Conservation (phyloP, 2,113 vertebrate species). For the Australoheros scitulus region DNA sequence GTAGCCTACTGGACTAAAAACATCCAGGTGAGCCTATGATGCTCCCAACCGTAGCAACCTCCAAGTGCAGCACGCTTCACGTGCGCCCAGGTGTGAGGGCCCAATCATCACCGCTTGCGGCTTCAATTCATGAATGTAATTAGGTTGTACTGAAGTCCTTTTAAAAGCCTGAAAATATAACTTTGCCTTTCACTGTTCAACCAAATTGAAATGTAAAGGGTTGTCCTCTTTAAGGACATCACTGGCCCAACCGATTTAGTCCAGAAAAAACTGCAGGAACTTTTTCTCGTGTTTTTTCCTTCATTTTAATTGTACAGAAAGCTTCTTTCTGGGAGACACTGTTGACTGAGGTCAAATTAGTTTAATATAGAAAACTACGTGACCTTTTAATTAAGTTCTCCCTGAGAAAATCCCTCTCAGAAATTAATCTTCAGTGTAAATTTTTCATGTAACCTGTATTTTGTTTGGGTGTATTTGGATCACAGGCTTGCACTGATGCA, state of each 20-base stretch:
- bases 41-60: too few relatives aligned
- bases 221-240: background rate
- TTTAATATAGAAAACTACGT: background rate
- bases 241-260: background rate
- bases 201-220: background rate
- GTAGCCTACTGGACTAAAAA: too few relatives aligned
- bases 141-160: background rate
- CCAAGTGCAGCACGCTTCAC: too few relatives aligned
- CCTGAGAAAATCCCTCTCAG: background rate
- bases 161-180: background rate
- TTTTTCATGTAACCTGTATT: background rate
- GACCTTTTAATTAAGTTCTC: background rate
- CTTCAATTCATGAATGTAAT: background rate
- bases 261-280: background rate
- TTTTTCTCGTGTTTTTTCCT: background rate
- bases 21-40: too few relatives aligned
- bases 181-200: background rate
- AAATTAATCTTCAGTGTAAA: background rate
- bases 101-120: too few relatives aligned
- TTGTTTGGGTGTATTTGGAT: background rate
- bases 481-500: background rate
- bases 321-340: background rate
- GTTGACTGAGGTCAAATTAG: background rate
- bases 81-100: too few relatives aligned
- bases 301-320: background rate